Evolutionary conservation across 2,797 vertebrate genomes (phyloP), one percentile per base, ranked within the genome.

Genomic region (Mormyrus hasselquistii): DNA sequence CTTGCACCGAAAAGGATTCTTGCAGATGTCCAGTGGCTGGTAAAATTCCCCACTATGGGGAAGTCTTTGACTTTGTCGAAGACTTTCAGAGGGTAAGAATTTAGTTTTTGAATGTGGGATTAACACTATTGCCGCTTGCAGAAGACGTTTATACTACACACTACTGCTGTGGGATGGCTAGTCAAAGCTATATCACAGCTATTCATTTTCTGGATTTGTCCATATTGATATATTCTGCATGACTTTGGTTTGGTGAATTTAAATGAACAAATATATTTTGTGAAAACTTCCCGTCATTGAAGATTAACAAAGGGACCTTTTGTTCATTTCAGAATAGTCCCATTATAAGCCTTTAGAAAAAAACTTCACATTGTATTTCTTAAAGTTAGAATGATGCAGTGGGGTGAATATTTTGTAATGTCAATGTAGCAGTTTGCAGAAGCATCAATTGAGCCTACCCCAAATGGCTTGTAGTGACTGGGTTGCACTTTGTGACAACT

Each of bases 11-110:
- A 91, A 94, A 94, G 79, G 95, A 94, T 92, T 94, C 96, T 92
- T 96, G 96, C 94, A 93, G 94, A 91, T 96, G 95, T 94, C 95
- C 94, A 93, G 95, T 95, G 92, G 95, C 94, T 89, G 95, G 95
- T 94, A 96, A 95, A 91, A 94, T 96, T 92, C 96, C 96, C 89
- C 94, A 95, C 89, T 96, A 94, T 1, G 97, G 97, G 94, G 97
- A 97, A 90, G 94, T 96, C 29, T 96, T 95, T 89, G 94, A 96
- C 92, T 95, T 96, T 94, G 95, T 96, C 91, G 96, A 95, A 94
- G 96, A 96, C 90, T 93, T 96, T 91, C 95, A 95, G 93, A 96
- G 99, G 97, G 99, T 98, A 95, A 94, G 97, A 88, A 62, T 79
- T 87, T 38, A 38, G 10, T 38, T 57, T 87, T 87, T 87, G 50